These are phyloP conservation scores for Plotosus lineatus DNA, from an alignment of 2,113 vertebrate species.

Conservation along the genomic window DNA sequence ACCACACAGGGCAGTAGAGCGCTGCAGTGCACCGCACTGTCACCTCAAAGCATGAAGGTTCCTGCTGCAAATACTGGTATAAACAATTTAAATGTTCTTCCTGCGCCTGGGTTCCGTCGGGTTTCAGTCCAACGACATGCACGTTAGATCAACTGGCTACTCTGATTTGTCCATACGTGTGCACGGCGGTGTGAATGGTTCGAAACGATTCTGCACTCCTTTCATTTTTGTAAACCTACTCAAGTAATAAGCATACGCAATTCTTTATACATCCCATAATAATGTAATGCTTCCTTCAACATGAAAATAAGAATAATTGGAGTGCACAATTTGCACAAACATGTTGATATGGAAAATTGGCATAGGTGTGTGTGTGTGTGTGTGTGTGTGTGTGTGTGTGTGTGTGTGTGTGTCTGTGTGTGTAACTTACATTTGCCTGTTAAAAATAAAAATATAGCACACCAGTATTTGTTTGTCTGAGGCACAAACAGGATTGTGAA, in stretches of 20 bases:
- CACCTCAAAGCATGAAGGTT: too few relatives aligned
- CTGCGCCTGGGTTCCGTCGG: too few relatives aligned
- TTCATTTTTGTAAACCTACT: neutral
- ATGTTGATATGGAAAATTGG: too few relatives aligned
- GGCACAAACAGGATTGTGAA: neutral
- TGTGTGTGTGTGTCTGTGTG: neutral
- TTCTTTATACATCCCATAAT: neutral
- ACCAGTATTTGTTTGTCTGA: neutral
- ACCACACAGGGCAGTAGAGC: neutral
- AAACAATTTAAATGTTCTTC: too few relatives aligned
- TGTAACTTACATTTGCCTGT: slow-evolving; percentile 12
- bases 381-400: neutral
- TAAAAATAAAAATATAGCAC: neutral
- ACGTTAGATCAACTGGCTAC: too few relatives aligned
- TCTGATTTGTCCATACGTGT: too few relatives aligned
- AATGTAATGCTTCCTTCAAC: neutral
- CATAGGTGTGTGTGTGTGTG: neutral
- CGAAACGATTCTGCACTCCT: neutral
- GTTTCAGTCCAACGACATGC: too few relatives aligned
- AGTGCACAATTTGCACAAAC: neutral
- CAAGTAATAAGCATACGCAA: neutral
- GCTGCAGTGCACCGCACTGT: too few relatives aligned
- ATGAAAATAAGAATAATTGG: neutral
- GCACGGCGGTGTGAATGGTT: too few relatives aligned
- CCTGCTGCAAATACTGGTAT: too few relatives aligned